Conservation (phyloP, 2,797 vertebrate species). For the Astyanax mexicanus region DNA sequence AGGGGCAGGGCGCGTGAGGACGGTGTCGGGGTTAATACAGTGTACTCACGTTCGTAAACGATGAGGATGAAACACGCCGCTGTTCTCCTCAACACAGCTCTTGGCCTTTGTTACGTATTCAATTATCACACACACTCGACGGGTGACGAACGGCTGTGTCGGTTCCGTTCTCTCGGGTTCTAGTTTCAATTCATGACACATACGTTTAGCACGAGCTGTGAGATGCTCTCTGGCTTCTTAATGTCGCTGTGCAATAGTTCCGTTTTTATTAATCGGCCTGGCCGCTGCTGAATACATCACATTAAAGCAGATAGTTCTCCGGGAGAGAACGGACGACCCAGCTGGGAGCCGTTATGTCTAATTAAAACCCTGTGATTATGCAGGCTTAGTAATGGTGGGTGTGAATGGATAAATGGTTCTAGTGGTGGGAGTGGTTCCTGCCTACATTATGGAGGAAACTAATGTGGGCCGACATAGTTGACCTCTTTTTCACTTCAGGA, state of each 20-base stretch:
- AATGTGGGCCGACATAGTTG: not conserved
- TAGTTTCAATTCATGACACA: constrained; percentile 18
- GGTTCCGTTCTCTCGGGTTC: not conserved
- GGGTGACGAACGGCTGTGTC: not conserved
- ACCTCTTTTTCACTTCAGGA: no score
- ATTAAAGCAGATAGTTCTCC: not conserved
- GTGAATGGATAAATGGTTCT: not conserved
- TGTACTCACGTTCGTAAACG: not conserved
- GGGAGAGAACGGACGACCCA: not conserved
- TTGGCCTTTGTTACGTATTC: not conserved
- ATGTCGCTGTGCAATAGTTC: not conserved
- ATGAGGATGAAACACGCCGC: not conserved
- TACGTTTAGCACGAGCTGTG: constrained; percentile 3
- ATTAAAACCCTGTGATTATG: constrained; percentile 9
- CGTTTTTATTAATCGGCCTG: constrained; percentile 5
- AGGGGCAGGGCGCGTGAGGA: not conserved
- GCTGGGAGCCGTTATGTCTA: constrained; percentile 4
- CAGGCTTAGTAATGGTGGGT: not conserved
- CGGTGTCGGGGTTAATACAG: not conserved
- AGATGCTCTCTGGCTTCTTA: not conserved
- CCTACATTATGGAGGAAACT: not conserved
- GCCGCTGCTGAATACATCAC: not conserved
- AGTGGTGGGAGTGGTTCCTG: not conserved
- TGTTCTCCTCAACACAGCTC: not conserved
- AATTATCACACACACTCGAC: not conserved